These are phyloP conservation scores for Cryptosula pallasiana DNA, from an alignment of 2,888 invertebrate species.

Conservation along the genomic window DNA sequence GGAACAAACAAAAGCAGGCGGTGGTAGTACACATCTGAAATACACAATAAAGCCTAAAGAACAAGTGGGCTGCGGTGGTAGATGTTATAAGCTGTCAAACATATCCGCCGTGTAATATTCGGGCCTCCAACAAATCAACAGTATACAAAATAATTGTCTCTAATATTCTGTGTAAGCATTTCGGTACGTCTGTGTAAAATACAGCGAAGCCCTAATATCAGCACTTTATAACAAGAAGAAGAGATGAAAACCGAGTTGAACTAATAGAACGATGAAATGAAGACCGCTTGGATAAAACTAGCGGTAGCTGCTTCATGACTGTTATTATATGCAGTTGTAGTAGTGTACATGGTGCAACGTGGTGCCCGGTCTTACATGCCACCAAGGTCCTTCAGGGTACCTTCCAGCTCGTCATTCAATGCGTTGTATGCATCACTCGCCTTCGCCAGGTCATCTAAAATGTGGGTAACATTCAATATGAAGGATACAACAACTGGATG, in stretches of 20 bases:
- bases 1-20: background rate
- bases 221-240: background rate
- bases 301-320: too few species aligned
- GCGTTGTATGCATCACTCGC: constrained; percentile 11
- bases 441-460: constrained; percentile 12
- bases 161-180: background rate
- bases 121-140: background rate
- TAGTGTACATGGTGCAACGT: too few species aligned
- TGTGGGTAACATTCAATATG: too few species aligned
- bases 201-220: background rate
- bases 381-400: background rate
- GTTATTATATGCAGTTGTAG: too few species aligned
- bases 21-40: background rate
- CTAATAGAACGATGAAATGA: too few species aligned
- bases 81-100: too few species aligned
- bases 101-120: too few species aligned
- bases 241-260: background rate
- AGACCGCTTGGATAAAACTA: too few species aligned
- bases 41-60: background rate
- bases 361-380: constrained; percentile 3
- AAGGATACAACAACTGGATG: too few species aligned
- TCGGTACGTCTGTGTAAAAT: background rate
- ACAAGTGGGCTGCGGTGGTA: background rate
- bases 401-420: background rate
- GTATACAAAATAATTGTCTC: background rate